A percentile compares a stretch with the other conserved stretches of the same genome.
phyloP scores from a whole-genome alignment of 2,113 vertebrate species.

The Etia nguti region DNA sequence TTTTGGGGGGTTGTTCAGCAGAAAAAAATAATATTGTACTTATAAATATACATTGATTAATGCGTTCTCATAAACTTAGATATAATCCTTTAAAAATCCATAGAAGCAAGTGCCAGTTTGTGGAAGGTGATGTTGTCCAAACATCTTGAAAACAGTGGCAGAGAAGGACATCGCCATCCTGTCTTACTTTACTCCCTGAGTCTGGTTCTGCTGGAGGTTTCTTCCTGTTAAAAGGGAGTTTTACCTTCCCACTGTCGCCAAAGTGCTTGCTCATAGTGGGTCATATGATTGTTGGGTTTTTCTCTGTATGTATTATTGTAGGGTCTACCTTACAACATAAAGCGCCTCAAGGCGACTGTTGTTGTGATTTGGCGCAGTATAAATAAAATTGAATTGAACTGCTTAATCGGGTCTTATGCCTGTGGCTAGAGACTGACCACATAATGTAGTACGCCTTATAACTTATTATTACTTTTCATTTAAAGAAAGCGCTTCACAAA shows the following conservation, averaged over 20 bases:
- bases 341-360: not conserved
- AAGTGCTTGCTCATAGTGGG: not conserved
- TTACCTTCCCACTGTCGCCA: not conserved
- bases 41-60: not conserved
- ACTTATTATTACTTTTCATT: too few species aligned
- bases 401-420: not conserved
- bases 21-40: not conserved
- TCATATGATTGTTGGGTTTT: not conserved
- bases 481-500: too few species aligned
- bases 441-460: too few species aligned
- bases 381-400: not conserved
- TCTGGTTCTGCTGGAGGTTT: not conserved
- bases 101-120: not conserved
- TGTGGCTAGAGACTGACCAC: too few species aligned
- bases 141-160: not conserved
- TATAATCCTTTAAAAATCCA: not conserved
- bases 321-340: not conserved
- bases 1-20: not conserved
- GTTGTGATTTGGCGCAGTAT: not conserved
- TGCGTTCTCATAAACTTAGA: not conserved
- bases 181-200: not conserved
- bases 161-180: not conserved
- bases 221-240: not conserved
- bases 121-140: not conserved
- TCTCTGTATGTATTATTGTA: not conserved